Percentiles rank a stretch among this genome's conserved stretches.
phyloP scores from a whole-genome alignment of 2,888 invertebrate species.

The Drosophila monieri region DNA sequence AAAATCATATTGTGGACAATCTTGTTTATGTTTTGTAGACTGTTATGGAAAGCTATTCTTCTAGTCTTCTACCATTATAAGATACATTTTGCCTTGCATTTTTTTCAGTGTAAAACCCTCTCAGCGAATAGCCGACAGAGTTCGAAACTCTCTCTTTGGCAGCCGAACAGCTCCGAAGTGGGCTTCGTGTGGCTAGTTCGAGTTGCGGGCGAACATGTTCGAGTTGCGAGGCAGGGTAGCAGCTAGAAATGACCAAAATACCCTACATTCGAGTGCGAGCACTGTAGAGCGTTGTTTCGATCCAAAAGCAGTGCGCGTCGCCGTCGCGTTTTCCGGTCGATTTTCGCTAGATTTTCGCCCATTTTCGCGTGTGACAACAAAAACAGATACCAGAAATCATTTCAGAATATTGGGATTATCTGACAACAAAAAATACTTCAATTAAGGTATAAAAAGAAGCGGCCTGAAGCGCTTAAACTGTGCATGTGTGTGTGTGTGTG shows the following conservation, averaged over 20 bases:
- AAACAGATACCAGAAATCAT: slow-evolving; percentile 10
- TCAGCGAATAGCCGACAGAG: neutral
- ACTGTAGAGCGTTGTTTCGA: neutral
- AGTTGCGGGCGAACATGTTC: too few relatives aligned
- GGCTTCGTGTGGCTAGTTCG: neutral
- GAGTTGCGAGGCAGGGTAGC: too few relatives aligned
- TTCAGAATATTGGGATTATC: slow-evolving; percentile 1
- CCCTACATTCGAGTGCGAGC: too few relatives aligned
- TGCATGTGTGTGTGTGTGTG: neutral
- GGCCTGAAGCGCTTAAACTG: neutral
- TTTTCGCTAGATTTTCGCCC: slow-evolving; percentile 13
- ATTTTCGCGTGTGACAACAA: slow-evolving; percentile 22
- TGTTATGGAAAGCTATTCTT: too few relatives aligned
- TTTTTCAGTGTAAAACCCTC: neutral
- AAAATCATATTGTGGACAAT: too few relatives aligned
- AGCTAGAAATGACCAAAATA: too few relatives aligned
- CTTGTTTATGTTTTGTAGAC: too few relatives aligned
- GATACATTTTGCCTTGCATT: neutral
- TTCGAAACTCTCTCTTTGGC: neutral
- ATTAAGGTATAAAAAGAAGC: slow-evolving; percentile 17
- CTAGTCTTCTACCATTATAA: too few relatives aligned
- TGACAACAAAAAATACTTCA: neutral
- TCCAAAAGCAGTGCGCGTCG: neutral
- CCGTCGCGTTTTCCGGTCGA: slow-evolving; percentile 7
- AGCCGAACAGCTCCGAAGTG: neutral